Base-by-base conservation (phyloP, 1,140 invertebrate genomes). In the Calephelis nemesis region DNA sequence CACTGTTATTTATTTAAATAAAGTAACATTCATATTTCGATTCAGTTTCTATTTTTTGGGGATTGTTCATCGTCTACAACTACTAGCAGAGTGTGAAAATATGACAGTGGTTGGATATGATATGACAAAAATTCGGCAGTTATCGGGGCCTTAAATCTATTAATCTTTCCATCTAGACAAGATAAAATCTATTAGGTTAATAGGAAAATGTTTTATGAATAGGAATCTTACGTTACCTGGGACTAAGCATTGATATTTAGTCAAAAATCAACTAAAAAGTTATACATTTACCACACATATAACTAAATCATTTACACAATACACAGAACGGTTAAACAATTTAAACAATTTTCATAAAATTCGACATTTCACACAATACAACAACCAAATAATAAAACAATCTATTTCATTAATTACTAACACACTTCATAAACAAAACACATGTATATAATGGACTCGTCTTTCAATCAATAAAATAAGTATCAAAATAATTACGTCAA, bases 111-210 rank as follows among this genome's bases (percentile, higher is more conserved):
- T 5, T 45, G 42, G 42, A 45, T 7, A 7, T 7, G 5, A 9
- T 8, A 8, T 7, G 42, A 7, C 42, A 5, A 7, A 45, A 45
- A 45, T 8, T 45, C 6, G 1, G 42, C 42, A 45, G 42, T 45
- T 45, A 45, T 45, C 42, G 6, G 42, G 42, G 42, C 42, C 42
- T 45, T 45, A 45, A 7, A 45, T 67, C 47, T 63, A 65, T 50
- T 63, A 63, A 63, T 62, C 63, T 48, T 63, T 50, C 63, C 62
- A 30, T 42, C 50, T 52, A 63, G 15, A 62, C 58, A 12, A 63
- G 64, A 54, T 52, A 52, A 65, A 40, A 54, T 54, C 50, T 54
- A 54, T 48, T 54, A 65, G 64, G 64, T 65, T 65, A 65, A 65
- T 65, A 65, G 64, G 64, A 65, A 47, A 65, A 65, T 42, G 50